phyloP scores from a whole-genome alignment of 2,888 invertebrate genomes.

The Tenthredo distinguenda region DNA sequence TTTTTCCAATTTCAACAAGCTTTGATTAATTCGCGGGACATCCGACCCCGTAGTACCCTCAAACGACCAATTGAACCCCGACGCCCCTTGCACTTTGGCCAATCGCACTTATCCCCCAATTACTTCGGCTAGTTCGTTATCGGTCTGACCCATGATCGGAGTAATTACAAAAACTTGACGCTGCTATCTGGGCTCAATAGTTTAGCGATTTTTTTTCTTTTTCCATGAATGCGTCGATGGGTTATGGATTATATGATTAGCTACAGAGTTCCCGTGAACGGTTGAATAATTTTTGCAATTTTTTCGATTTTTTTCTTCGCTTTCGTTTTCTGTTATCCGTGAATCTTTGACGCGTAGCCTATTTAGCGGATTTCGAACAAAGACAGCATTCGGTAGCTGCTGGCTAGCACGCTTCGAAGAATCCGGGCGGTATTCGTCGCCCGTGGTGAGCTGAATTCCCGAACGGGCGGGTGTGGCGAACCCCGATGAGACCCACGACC shows the following conservation, averaged over 20 bases:
- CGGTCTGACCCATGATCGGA: background rate
- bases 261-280: background rate
- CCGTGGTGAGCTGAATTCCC: conserved; percentile 76
- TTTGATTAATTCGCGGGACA: conserved; percentile 40
- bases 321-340: background rate
- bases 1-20: conserved; percentile 27
- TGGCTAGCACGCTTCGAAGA: conserved; percentile 37
- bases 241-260: background rate
- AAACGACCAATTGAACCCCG: conserved; percentile 29
- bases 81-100: conserved; percentile 34
- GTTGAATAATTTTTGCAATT: background rate
- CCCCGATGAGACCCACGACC: conserved; percentile 55
- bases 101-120: conserved; percentile 40
- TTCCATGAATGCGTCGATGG: background rate
- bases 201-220: background rate
- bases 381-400: conserved; percentile 33
- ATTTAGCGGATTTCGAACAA: conserved; percentile 28
- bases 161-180: background rate
- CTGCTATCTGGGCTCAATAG: background rate
- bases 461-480: conserved; percentile 78
- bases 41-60: background rate
- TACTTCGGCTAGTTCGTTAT: conserved; percentile 13
- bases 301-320: background rate
- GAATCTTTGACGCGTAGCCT: background rate
- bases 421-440: conserved; percentile 48